phyloP scores from a whole-genome alignment of 2,113 vertebrate genomes.

The Grammatotria lemairii region DNA sequence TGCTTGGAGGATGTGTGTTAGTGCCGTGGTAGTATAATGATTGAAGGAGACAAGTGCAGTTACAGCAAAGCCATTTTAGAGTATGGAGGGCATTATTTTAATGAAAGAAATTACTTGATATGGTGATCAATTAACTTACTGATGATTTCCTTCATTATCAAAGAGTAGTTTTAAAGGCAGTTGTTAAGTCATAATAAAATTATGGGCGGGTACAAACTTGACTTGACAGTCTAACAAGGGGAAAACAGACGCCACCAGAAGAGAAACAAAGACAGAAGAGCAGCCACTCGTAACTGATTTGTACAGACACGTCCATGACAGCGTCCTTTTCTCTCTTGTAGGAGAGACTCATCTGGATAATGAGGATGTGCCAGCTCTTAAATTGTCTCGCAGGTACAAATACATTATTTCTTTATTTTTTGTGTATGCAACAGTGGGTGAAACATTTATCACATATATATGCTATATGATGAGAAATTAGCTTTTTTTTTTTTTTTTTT shows the following conservation, averaged over 20 bases:
- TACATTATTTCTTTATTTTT: not conserved
- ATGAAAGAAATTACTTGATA: not conserved
- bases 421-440: not conserved
- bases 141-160: not conserved
- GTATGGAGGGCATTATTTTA: not conserved
- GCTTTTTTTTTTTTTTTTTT: not conserved
- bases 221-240: not conserved
- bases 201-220: not conserved
- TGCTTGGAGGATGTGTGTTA: not conserved
- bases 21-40: not conserved
- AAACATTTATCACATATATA: not conserved
- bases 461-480: not conserved
- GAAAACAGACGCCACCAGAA: not conserved
- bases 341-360: conserved; percentile 66
- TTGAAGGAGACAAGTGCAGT: not conserved
- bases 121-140: not conserved
- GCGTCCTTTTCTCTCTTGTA: conserved; percentile 49
- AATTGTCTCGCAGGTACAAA: conserved; percentile 74
- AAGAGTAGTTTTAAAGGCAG: not conserved
- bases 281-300: not conserved
- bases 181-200: not conserved
- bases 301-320: conserved; percentile 16
- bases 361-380: conserved; percentile 63
- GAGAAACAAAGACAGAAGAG: not conserved
- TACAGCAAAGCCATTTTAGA: not conserved